Evolutionary conservation across 2,797 vertebrate species (phyloP).

Genomic region (Syndactyla subalaris): DNA sequence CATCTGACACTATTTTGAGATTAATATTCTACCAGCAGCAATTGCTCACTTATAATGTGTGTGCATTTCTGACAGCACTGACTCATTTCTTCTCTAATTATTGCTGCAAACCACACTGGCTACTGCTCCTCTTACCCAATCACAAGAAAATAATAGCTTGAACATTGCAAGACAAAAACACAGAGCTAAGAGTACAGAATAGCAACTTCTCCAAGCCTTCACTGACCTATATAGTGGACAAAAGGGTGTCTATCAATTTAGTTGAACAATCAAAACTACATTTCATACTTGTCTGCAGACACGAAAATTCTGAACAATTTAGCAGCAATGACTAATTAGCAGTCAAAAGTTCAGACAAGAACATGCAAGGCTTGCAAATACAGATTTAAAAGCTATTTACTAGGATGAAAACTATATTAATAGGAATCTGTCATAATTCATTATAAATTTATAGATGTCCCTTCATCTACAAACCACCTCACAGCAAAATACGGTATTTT

Average conservation of each 20-base stretch:
- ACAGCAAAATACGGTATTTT: background rate
- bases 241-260: background rate
- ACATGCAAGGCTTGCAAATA: background rate
- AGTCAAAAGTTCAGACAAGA: background rate
- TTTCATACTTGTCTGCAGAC: background rate
- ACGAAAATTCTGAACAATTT: background rate
- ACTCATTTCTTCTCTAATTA: background rate
- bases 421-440: background rate
- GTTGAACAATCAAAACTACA: background rate
- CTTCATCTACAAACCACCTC: background rate
- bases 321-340: background rate
- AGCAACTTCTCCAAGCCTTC: background rate
- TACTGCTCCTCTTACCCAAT: background rate
- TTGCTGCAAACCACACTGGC: background rate
- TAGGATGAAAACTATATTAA: background rate
- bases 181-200: background rate
- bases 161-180: background rate
- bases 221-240: background rate
- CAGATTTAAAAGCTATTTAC: background rate
- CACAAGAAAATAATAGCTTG: background rate
- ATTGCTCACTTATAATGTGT: background rate
- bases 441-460: background rate
- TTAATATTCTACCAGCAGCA: background rate
- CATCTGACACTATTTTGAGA: background rate
- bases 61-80: background rate